Conservation (phyloP, 2,113 vertebrate species). For the Poicephalus gulielmi region DNA sequence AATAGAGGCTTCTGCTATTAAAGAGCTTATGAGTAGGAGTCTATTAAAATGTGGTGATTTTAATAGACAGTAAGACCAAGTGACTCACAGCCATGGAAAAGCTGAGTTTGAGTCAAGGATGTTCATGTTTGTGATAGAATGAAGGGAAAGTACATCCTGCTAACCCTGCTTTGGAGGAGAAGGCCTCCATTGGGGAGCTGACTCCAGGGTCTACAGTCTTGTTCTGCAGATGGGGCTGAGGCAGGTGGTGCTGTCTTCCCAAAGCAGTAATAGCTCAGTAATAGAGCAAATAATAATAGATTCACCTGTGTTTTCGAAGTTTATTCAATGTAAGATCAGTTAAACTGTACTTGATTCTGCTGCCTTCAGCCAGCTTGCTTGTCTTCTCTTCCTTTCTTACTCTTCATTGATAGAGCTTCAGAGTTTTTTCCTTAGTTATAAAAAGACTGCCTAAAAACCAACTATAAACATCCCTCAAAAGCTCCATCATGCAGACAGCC, state of each 20-base stretch:
- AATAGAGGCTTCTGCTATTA: neutral
- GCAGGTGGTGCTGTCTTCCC: neutral
- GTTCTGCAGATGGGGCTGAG: neutral
- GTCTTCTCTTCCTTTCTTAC: neutral
- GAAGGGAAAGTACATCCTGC: neutral
- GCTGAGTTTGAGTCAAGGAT: neutral
- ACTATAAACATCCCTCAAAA: too few species aligned
- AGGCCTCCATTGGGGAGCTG: neutral
- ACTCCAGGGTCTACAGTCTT: neutral
- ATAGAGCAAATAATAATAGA: neutral
- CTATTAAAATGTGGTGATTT: neutral
- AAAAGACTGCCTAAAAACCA: neutral
- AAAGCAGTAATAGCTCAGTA: neutral
- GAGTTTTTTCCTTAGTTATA: neutral
- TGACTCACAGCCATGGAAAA: neutral
- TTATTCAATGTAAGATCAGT: neutral
- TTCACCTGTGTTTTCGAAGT: neutral
- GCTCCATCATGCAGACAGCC: accelerated
- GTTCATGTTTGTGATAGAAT: neutral
- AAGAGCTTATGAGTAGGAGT: neutral
- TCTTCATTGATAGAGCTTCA: neutral
- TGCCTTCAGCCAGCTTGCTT: neutral
- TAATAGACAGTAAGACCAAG: neutral
- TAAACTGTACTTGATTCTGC: neutral
- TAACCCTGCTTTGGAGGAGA: neutral